Evolutionary conservation across 2,113 vertebrate genomes (phyloP).

Genomic region (Macaca mulatta): DNA sequence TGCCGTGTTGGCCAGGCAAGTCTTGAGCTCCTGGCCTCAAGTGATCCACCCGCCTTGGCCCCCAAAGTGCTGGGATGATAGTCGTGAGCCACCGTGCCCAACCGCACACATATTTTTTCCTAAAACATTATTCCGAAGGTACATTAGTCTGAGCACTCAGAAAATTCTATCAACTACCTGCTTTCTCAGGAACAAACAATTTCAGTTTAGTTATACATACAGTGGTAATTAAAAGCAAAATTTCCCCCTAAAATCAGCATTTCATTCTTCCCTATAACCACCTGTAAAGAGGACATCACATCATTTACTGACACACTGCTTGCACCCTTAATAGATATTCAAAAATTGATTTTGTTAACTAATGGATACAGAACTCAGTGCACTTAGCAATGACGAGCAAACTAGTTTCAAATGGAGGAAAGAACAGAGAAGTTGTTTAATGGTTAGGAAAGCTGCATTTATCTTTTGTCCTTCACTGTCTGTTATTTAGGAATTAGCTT

Average conservation of each 20-base stretch:
- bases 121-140: neutral
- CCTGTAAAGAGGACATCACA: neutral
- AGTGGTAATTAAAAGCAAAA: neutral
- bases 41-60: too few relatives aligned
- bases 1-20: too few relatives aligned
- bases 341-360: conserved; percentile 18
- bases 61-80: too few relatives aligned
- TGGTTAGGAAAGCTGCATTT: conserved; percentile 68
- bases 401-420: neutral
- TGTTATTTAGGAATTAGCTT: neutral
- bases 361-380: neutral
- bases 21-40: too few relatives aligned
- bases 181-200: neutral
- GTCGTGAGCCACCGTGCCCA: rapidly evolving
- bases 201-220: neutral
- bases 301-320: conserved; percentile 21
- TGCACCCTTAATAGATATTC: neutral
- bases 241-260: neutral
- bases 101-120: neutral
- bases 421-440: conserved; percentile 54
- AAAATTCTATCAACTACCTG: neutral
- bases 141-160: neutral
- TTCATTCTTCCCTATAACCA: neutral
- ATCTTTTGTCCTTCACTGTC: conserved; percentile 62
- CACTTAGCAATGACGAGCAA: neutral